Conservation (phyloP, 2,113 vertebrate species). For the Engraulis encrasicolus region DNA sequence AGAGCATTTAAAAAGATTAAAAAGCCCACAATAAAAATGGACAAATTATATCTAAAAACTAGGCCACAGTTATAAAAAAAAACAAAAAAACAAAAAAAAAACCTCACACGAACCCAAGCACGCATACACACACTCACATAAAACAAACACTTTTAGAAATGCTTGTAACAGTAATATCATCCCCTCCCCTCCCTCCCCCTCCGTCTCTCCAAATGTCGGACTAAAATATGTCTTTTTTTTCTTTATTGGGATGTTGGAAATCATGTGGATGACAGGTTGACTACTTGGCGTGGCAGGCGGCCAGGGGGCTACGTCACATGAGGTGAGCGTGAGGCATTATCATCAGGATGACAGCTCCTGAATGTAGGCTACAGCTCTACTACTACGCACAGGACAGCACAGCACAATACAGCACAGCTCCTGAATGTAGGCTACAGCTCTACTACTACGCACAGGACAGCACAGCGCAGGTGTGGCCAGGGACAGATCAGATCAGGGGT, state of each 20-base stretch:
- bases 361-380: neutral
- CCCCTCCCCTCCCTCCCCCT: too few relatives aligned
- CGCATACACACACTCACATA: too few relatives aligned
- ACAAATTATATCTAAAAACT: conserved; percentile 31
- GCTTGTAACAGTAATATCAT: neutral
- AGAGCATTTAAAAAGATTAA: conserved; percentile 22
- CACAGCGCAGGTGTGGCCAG: neutral
- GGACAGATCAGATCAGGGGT: too few relatives aligned
- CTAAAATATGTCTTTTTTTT: neutral
- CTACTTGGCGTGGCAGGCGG: neutral
- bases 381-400: too few relatives aligned
- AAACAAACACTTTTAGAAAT: conserved; percentile 24
- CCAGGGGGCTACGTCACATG: neutral
- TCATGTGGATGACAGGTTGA: neutral
- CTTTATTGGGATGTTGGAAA: neutral
- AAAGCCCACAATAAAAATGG: conserved; percentile 26
- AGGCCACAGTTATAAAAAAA: too few relatives aligned
- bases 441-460: too few relatives aligned
- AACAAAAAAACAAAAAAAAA: too few relatives aligned
- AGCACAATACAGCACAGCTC: too few relatives aligned
- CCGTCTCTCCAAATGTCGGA: too few relatives aligned
- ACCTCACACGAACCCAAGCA: too few relatives aligned
- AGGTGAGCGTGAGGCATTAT: neutral
- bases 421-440: neutral
- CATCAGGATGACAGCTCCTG: neutral